Base-by-base conservation (phyloP, 1,140 invertebrate genomes). In the Ruditapes philippinarum region DNA sequence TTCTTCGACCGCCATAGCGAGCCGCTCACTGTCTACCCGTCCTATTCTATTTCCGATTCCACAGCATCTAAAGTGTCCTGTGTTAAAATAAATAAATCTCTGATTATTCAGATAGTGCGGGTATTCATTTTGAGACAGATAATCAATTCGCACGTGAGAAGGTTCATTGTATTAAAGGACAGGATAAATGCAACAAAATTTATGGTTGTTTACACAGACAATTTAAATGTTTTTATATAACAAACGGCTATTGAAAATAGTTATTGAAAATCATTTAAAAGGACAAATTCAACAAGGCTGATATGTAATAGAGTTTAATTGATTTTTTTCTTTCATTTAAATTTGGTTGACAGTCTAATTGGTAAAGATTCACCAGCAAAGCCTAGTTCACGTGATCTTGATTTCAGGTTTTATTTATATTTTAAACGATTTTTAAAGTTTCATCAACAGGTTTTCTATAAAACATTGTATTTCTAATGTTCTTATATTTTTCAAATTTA, bases 281-380 rank as follows among this genome's bases (percentile, higher is more conserved):
- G 74, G 31, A 78, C 74, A 78, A 40, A 33, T 33, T 33, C 28
- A 78, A 78, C 40, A 42, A 22, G 5, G n/a, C 19, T 54, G 31
- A 51, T 78, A 51, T 78, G 25, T 57, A 78, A 78, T 78, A 28
- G 45, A 57, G 45, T 78, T 54, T 31, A 51, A 78, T 78, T 78
- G 74, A 78, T 57, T 78, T 78, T 25, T 49, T 65, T 65, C 9
- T 28, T 65, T 65, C n/a, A 14, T 33, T 33, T 28, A 70, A 38
- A 40, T 38, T 11, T 14, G 42, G 7, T 38, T 70, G 65, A 40
- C 65, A 70, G 33, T 28, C 33, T 70, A 19, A 38, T 19, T 3
- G n/a, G 65, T 2, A 38, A 70, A 38, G 38, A 45, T 7, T 7
- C 42, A 45, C 5, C n/a, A 7, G 42, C 14, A 45, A 45, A 45